Conservation (phyloP, 2,113 vertebrate genomes). For the Amia ocellicauda region DNA sequence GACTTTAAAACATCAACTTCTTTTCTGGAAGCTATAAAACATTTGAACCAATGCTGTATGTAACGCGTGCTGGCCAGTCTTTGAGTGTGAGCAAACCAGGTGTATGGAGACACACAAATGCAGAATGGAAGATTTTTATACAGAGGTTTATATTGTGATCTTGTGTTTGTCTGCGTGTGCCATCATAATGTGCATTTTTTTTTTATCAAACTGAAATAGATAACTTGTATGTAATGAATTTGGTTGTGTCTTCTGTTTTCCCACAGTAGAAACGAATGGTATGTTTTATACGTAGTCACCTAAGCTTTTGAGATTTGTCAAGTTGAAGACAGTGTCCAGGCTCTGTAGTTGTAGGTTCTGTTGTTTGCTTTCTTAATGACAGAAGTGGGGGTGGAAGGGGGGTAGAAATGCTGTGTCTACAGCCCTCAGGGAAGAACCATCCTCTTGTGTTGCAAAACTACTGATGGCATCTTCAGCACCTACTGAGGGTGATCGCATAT, state of each 20-base stretch:
- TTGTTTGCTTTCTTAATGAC: slow-evolving; percentile 39
- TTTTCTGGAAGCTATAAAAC: neutral
- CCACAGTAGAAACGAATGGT: neutral
- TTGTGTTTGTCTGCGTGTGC: neutral
- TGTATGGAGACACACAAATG: neutral
- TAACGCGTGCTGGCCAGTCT: neutral
- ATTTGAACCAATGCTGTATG: slow-evolving; percentile 5
- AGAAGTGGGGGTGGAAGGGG: slow-evolving; percentile 35
- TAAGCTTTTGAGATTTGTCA: slow-evolving; percentile 13
- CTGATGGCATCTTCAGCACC: slow-evolving; percentile 72
- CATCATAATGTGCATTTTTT: neutral
- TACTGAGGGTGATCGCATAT: slow-evolving; percentile 72
- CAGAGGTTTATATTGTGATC: neutral
- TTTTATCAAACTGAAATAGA: no score
- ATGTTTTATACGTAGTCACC: slow-evolving; percentile 2
- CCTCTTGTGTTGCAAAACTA: slow-evolving; percentile 73
- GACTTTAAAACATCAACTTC: neutral
- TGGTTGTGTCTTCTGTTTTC: no score
- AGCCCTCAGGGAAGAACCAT: slow-evolving; percentile 79
- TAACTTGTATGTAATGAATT: no score
- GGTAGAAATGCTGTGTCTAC: slow-evolving; percentile 52
- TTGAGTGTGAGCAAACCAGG: neutral
- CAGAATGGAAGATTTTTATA: neutral
- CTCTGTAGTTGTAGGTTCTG: slow-evolving; percentile 28
- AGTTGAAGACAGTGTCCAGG: slow-evolving; percentile 17